Conservation (phyloP, 2,113 vertebrate species). For the Bambusicola thoracicus region DNA sequence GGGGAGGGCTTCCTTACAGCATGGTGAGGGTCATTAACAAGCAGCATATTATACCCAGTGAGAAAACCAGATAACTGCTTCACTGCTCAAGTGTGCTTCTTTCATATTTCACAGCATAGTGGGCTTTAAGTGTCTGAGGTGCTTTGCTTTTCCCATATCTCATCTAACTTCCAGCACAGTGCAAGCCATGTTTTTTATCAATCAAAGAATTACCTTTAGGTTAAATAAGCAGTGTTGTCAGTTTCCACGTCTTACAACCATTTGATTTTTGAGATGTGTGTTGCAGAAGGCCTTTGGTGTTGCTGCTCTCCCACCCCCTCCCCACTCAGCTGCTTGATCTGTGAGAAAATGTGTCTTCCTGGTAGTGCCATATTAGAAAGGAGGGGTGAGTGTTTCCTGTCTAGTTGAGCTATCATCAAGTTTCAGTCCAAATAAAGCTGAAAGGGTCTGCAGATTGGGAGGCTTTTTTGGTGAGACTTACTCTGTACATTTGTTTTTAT, state of each 20-base stretch:
- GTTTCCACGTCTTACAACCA: constrained; percentile 33
- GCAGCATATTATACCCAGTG: accelerated
- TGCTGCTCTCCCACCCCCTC: background rate
- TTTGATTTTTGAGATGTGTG: constrained; percentile 1
- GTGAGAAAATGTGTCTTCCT: constrained; percentile 74
- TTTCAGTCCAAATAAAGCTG: constrained; percentile 80
- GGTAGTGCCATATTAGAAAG: constrained; percentile 46
- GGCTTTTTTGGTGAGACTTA: constrained; percentile 64
- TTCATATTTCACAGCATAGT: background rate
- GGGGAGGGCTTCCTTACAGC: background rate
- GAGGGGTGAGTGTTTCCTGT: constrained; percentile 70
- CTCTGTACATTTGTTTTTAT: constrained; percentile 76
- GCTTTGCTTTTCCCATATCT: background rate
- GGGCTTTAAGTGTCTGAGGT: background rate
- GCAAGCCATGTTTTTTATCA: constrained; percentile 1
- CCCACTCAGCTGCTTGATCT: background rate
- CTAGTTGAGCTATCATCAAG: constrained; percentile 67
- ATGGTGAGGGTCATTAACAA: background rate
- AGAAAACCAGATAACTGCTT: background rate
- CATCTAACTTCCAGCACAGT: background rate
- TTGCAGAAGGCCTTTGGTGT: background rate
- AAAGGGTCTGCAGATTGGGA: constrained; percentile 55
- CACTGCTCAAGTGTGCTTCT: background rate
- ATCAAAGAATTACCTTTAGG: constrained; percentile 49
- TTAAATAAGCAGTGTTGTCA: constrained; percentile 53